Conservation (phyloP, 1,140 invertebrate species). For the Vanessa tameamea region DNA sequence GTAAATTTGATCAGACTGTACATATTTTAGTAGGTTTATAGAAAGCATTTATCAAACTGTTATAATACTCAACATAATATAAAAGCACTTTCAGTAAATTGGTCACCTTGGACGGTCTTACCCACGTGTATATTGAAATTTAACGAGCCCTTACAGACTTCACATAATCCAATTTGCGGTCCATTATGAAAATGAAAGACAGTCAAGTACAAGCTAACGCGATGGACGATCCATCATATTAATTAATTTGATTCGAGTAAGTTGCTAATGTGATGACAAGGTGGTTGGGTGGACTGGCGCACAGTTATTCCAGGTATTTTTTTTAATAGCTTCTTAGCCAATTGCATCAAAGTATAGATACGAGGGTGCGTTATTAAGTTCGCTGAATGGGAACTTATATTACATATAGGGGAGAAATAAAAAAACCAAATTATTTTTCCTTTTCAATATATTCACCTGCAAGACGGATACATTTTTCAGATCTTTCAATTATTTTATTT, state of each 20-base stretch:
- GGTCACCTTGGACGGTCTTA: constrained; percentile 21
- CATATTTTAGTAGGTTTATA: background rate
- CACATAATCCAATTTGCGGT: constrained; percentile 45
- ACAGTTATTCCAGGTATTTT: no score
- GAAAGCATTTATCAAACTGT: background rate
- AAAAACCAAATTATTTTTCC: no score
- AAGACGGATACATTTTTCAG: no score
- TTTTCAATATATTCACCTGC: no score
- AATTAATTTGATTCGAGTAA: constrained; percentile 39
- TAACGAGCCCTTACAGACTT: constrained; percentile 44
- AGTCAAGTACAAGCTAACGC: constrained; percentile 33
- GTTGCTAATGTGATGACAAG: constrained; percentile 36
- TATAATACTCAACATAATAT: constrained; percentile 27
- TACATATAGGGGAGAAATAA: no score
- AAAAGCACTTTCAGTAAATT: constrained; percentile 34
- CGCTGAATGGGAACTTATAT: no score
- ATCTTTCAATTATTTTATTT: no score
- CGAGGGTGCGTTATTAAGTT: no score
- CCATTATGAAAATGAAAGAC: constrained; percentile 48
- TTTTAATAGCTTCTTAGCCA: no score
- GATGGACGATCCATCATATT: constrained; percentile 45
- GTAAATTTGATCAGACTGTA: no score
- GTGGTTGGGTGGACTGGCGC: background rate
- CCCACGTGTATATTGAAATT: constrained; percentile 36
- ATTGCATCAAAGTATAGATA: no score